phyloP scores from a whole-genome alignment of 2,888 invertebrate genomes.

The Stomorhina lunata region DNA sequence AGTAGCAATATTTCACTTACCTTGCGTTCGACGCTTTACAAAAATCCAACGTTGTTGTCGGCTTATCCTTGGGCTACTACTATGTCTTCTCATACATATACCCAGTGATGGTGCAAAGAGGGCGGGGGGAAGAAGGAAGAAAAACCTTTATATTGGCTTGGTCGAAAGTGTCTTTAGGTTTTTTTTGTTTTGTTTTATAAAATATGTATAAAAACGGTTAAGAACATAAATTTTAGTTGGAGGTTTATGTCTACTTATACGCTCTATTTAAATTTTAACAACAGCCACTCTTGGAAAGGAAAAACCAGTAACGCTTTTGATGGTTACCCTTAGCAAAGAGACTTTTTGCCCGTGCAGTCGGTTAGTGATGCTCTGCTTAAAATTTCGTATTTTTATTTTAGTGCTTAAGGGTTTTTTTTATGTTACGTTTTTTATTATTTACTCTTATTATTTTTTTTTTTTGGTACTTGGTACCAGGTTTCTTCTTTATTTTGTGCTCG shows the following conservation, averaged over 20 bases:
- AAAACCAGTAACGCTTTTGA: background rate
- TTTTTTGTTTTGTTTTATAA: no score
- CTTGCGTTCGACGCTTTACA: constrained; percentile 34
- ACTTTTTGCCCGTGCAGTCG: background rate
- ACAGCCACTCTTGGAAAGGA: background rate
- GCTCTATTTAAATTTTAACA: no score
- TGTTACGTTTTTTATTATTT: no score
- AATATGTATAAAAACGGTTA: no score
- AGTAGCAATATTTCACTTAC: constrained; percentile 37
- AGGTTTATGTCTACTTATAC: no score
- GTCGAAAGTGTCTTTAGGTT: no score
- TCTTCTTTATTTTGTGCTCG: constrained; percentile 11
- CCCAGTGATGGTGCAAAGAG: background rate
- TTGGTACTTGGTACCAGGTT: no score
- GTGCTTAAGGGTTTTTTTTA: background rate
- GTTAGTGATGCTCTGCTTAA: background rate
- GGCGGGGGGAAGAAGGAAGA: background rate
- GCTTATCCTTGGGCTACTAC: constrained; percentile 41
- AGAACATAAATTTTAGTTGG: no score
- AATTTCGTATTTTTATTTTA: background rate
- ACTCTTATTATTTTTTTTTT: no score
- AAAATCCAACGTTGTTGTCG: constrained; percentile 29
- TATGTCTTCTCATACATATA: constrained; percentile 21
- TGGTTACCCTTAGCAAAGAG: background rate
- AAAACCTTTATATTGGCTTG: background rate